Percentiles rank a stretch among this genome's conserved stretches.
phyloP scores from a whole-genome alignment of 2,888 invertebrate genomes.

The Agrilus biguttatus region DNA sequence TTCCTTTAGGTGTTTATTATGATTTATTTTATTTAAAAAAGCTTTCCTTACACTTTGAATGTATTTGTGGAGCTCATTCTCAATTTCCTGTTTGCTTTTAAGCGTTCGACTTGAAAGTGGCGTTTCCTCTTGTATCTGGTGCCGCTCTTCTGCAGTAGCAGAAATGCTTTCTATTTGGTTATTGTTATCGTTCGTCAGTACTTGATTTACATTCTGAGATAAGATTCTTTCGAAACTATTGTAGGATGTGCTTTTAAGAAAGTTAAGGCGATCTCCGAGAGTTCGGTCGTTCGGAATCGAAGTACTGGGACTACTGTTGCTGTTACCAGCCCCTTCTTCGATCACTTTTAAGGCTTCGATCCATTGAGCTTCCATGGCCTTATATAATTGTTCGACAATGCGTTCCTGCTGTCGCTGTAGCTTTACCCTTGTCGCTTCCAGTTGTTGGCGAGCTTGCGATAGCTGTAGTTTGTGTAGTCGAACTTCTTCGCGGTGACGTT shows the following conservation, averaged over 20 bases:
- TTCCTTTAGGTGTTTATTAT: too few species aligned
- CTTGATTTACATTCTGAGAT: slow-evolving; percentile 3
- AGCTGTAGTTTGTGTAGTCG: slow-evolving; percentile 56
- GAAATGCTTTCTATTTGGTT: not conserved
- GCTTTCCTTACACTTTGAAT: slow-evolving; percentile 31
- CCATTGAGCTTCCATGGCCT: slow-evolving; percentile 66
- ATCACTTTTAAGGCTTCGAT: slow-evolving; percentile 59
- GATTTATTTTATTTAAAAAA: too few species aligned
- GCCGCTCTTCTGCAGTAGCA: not conserved
- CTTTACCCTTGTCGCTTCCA: slow-evolving; percentile 47
- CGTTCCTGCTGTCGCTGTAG: slow-evolving; percentile 33
- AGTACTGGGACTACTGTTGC: slow-evolving; percentile 17
- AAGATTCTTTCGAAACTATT: slow-evolving; percentile 21
- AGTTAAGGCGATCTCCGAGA: slow-evolving; percentile 21
- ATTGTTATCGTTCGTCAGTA: not conserved
- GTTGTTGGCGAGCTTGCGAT: slow-evolving; percentile 52
- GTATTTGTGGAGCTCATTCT: slow-evolving; percentile 34
- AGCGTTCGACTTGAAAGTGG: slow-evolving; percentile 22
- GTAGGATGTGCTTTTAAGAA: slow-evolving; percentile 20
- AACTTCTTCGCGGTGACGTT: slow-evolving; percentile 66
- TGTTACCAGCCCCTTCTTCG: slow-evolving; percentile 9
- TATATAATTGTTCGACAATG: slow-evolving; percentile 59
- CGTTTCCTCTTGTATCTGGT: slow-evolving; percentile 16
- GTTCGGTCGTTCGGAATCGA: slow-evolving; percentile 8
- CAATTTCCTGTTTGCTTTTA: slow-evolving; percentile 16